A percentile compares a stretch with the other conserved stretches of the same genome.
phyloP scores from a whole-genome alignment of 2,797 vertebrate genomes.

The Coregonus ussuriensis region DNA sequence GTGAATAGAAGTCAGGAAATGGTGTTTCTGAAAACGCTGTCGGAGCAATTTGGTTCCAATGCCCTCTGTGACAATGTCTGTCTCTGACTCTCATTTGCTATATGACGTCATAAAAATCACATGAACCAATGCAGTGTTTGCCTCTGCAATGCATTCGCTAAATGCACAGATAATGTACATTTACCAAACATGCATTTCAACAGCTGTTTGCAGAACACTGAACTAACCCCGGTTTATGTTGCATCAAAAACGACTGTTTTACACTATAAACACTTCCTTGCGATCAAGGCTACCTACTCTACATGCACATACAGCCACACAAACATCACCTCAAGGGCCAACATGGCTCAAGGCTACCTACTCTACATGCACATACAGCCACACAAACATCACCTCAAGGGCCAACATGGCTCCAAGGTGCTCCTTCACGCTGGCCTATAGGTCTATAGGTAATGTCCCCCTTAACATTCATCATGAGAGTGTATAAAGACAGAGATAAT shows the following conservation, averaged over 20 bases:
- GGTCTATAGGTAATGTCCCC: constrained; percentile 27
- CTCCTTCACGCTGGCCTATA: background rate
- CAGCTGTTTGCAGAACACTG: too few species aligned
- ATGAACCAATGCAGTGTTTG: background rate
- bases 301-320: background rate
- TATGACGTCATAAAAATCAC: background rate
- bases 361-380: background rate
- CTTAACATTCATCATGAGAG: constrained; percentile 63
- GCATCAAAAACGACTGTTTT: too few species aligned
- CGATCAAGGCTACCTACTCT: background rate
- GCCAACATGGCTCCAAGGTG: background rate
- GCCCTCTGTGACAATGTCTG: background rate
- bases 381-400: background rate
- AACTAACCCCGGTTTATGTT: too few species aligned
- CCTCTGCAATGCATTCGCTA: background rate
- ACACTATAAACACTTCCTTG: background rate
- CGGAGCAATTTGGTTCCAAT: constrained; percentile 7
- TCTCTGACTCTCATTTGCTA: background rate
- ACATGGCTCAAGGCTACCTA: constrained; percentile 1
- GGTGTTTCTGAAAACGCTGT: constrained; percentile 11
- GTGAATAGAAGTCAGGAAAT: constrained; percentile 10
- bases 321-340: background rate
- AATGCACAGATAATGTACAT: background rate
- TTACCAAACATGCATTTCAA: background rate
- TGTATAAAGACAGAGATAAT: constrained; percentile 57